These are phyloP conservation scores for Scaptomyza tumidula DNA, from an alignment of 2,888 invertebrate genomes.

Conservation along the genomic window DNA sequence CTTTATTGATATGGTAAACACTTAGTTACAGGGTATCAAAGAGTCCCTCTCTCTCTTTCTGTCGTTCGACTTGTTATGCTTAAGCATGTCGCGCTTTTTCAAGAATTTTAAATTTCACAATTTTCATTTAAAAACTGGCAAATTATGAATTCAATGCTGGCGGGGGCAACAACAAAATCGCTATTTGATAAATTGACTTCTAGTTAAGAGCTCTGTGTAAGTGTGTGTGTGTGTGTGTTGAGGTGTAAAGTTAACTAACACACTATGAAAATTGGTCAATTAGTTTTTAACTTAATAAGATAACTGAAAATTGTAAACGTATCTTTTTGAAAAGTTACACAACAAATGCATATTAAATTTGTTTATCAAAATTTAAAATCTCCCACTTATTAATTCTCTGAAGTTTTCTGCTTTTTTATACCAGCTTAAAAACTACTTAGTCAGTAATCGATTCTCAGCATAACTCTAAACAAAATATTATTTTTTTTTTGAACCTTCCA, in stretches of 20 bases:
- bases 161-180: neutral
- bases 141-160: constrained; percentile 11
- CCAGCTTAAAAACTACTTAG: constrained; percentile 3
- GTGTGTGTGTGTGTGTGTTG: neutral
- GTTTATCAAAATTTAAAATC: no score
- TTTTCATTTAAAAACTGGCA: constrained; percentile 11
- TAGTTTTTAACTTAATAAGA: neutral
- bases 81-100: neutral
- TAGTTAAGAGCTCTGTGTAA: neutral
- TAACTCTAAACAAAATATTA: neutral
- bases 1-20: neutral
- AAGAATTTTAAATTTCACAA: constrained; percentile 17
- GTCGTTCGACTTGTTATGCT: neutral
- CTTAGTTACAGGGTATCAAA: neutral
- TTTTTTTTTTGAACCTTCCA: neutral
- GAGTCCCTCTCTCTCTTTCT: neutral
- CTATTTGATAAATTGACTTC: constrained; percentile 12
- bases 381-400: neutral
- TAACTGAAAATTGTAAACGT: neutral
- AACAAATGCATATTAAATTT: no score
- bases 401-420: neutral
- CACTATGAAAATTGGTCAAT: constrained; percentile 8
- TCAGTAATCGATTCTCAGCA: constrained; percentile 2
- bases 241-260: constrained; percentile 5
- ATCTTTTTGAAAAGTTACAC: neutral